Evolutionary conservation across 23 tunicate species (phyloP).

Genomic region (Ciona savignyi): DNA sequence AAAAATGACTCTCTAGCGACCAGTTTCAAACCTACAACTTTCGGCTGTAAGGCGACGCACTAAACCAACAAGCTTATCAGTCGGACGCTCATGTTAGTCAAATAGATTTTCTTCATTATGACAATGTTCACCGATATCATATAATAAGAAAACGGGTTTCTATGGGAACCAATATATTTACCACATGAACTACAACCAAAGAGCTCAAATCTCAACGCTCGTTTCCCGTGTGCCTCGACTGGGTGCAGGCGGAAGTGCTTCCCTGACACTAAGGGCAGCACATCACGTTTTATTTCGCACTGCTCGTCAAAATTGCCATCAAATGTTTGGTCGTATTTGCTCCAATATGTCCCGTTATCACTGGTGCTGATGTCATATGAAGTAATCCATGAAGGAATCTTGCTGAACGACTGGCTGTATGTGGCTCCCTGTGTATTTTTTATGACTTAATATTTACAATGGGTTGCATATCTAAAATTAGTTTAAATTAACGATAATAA

Average conservation of each 20-base stretch:
- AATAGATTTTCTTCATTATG: too few relatives aligned
- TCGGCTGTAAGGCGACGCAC: too few relatives aligned
- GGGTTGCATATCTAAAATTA: too few relatives aligned
- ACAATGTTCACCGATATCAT: too few relatives aligned
- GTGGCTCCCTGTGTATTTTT: not conserved
- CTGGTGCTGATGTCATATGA: slow-evolving; percentile 18
- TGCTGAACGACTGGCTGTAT: not conserved
- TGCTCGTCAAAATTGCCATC: slow-evolving; percentile 20
- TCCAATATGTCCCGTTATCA: slow-evolving; percentile 12
- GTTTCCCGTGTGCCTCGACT: slow-evolving; percentile 10
- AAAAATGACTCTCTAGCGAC: too few relatives aligned
- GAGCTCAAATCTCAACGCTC: slow-evolving; percentile 27
- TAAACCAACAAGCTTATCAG: too few relatives aligned
- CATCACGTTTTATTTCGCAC: slow-evolving; percentile 2
- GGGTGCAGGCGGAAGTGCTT: slow-evolving; percentile 22
- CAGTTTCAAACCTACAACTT: too few relatives aligned
- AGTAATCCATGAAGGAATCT: slow-evolving; percentile 14
- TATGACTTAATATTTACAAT: too few relatives aligned
- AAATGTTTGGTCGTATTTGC: not conserved
- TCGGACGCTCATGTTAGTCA: too few relatives aligned
- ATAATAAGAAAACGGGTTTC: not conserved
- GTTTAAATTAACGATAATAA: too few relatives aligned
- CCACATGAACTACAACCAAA: slow-evolving; percentile 37
- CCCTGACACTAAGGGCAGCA: slow-evolving; percentile 10
- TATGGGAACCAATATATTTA: not conserved